Base-by-base conservation (phyloP, 2,888 invertebrate species). In the Limulus polyphemus region DNA sequence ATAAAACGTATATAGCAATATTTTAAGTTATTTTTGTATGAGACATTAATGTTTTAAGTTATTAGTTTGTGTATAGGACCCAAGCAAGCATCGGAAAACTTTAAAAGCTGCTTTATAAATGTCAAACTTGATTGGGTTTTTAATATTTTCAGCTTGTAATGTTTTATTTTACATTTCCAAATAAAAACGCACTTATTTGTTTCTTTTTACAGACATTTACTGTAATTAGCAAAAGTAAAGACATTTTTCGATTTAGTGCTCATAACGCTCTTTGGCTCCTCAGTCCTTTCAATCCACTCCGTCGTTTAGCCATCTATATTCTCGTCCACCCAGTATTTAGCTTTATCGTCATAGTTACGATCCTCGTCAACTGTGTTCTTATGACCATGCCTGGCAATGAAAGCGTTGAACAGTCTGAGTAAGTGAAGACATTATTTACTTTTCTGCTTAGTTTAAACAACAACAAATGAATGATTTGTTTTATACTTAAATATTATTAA, bases 171-270 rank as follows among this genome's bases (percentile, higher is more conserved):
- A 32, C 32, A 32, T 32, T 32, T 32, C 32, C 32, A 32, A 32
- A 32, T 32, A 32, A 32, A 32, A 32, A 32, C 32, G 32, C 32
- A 7, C 46, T 55, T 9, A 32, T 47, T 49, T 32, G 49, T 11
- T 52, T 55, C 55, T 1, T 56, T 49, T 61, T 64, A 32, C 55
- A 97, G 97, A 94, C 94, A 79, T 97, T 97, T 84, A 90, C 94
- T 84, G 97, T 98, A 76, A 84, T 97, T 82, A 95, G 93, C 83
- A 92, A 87, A 84, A 95, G 95, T 82, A 93, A 90, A 84, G 92
- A 93, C 82, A 93, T 98, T 83, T 97, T 91, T 84, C 86, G 97
- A 81, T 98, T 98, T 84, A 93, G 92, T 81, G 93, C 95, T 78
- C 89, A 90, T 75, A 86, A 94, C 80, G 93, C 93, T 79, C 81